phyloP scores from a whole-genome alignment of 2,888 invertebrate species.

The Rhagium mordax region DNA sequence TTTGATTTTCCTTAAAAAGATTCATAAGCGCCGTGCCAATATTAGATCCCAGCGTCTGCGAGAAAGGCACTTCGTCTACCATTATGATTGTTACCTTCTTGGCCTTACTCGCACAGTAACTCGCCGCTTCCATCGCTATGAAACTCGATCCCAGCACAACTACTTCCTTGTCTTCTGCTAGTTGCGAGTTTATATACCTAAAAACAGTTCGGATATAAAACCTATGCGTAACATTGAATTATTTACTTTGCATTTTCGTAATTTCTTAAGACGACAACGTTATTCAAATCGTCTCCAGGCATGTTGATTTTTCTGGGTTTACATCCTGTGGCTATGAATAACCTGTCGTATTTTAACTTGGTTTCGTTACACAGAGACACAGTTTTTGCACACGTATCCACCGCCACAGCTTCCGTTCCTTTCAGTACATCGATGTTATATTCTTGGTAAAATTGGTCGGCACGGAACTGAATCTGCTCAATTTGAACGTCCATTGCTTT shows the following conservation, averaged over 20 bases:
- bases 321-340: constrained; percentile 90
- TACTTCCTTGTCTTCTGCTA: constrained; percentile 81
- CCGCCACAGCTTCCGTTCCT: constrained; percentile 78
- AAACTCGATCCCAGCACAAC: constrained; percentile 94
- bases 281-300: constrained; percentile 77
- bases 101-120: constrained; percentile 82
- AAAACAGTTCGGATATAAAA: not conserved
- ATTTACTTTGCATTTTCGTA: constrained; percentile 78
- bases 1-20: constrained; percentile 83
- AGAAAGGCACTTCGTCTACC: constrained; percentile 76
- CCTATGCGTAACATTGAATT: not conserved
- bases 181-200: constrained; percentile 73
- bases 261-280: constrained; percentile 83
- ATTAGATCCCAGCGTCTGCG: constrained; percentile 81
- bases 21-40: constrained; percentile 84
- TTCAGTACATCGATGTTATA: constrained; percentile 83
- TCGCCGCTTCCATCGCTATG: constrained; percentile 93
- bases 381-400: constrained; percentile 77
- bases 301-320: constrained; percentile 79
- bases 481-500: constrained; percentile 83
- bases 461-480: constrained; percentile 80
- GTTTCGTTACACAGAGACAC: constrained; percentile 81
- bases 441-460: constrained; percentile 81
- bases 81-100: constrained; percentile 87
- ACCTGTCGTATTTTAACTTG: constrained; percentile 79